Evolutionary conservation across 2,888 invertebrate genomes (phyloP).

Genomic region (Volucella zonaria): DNA sequence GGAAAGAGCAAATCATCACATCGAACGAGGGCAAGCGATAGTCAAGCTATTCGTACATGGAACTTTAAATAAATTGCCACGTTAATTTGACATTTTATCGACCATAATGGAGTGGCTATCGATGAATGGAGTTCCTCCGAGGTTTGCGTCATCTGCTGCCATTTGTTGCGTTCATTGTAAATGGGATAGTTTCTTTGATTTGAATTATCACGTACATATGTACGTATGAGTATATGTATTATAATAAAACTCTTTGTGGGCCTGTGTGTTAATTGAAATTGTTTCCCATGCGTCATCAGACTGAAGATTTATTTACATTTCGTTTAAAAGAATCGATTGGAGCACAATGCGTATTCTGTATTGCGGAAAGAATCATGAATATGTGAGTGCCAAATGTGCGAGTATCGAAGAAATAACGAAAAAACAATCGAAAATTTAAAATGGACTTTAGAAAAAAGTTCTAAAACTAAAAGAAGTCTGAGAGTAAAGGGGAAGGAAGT

Average conservation of each 20-base stretch:
- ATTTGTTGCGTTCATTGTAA: conserved; percentile 2
- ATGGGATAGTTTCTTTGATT: neutral
- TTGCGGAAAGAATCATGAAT: too few species aligned
- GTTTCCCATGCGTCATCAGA: conserved; percentile 15
- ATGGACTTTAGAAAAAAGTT: too few species aligned
- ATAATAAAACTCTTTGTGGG: neutral
- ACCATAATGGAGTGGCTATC: conserved; percentile 23
- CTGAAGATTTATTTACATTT: conserved; percentile 1
- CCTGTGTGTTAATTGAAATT: neutral
- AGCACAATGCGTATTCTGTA: too few species aligned
- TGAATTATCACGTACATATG: too few species aligned
- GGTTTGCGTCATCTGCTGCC: conserved; percentile 6
- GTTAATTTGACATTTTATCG: conserved; percentile 22
- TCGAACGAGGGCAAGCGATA: conserved; percentile 30
- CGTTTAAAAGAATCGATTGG: neutral
- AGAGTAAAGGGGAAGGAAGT: too few species aligned
- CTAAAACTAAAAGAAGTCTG: too few species aligned
- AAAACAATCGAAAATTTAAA: too few species aligned
- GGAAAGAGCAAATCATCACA: conserved; percentile 38
- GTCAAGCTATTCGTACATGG: conserved; percentile 11
- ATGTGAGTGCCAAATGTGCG: too few species aligned
- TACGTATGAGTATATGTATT: too few species aligned
- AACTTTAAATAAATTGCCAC: conserved; percentile 50
- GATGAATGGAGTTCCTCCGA: conserved; percentile 6
- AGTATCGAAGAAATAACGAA: too few species aligned